Evolutionary conservation across 2,797 vertebrate genomes (phyloP).

Genomic region (Clarias platycephalus): DNA sequence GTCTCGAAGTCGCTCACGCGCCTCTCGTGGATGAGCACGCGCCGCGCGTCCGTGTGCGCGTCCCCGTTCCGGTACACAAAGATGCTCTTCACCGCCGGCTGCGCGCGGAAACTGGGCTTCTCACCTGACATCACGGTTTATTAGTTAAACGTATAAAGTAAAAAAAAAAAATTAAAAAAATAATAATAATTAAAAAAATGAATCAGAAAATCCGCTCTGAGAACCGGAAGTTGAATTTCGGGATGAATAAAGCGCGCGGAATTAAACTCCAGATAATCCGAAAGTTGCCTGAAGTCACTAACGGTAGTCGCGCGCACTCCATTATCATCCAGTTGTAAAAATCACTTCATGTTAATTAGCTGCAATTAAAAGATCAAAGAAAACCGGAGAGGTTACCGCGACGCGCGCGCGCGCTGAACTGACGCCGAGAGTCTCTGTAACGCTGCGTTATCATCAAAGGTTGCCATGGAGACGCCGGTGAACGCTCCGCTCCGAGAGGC

Average conservation of each 20-base stretch:
- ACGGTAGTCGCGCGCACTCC: neutral
- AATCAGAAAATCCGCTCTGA: neutral
- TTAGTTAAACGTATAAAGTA: too few species aligned
- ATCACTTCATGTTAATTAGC: neutral
- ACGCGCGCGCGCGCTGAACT: neutral
- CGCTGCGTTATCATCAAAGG: neutral
- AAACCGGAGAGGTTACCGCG: neutral
- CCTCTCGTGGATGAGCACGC: slow-evolving; percentile 89
- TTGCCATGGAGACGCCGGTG: neutral
- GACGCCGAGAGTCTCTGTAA: neutral
- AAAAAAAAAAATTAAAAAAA: too few species aligned
- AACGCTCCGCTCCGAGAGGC: too few species aligned
- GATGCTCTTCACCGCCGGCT: slow-evolving; percentile 90
- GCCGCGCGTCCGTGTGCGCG: slow-evolving; percentile 86
- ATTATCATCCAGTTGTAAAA: neutral
- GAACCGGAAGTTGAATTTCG: neutral
- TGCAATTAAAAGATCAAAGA: neutral
- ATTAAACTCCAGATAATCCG: neutral
- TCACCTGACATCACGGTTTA: slow-evolving; percentile 45
- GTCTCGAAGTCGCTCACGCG: slow-evolving; percentile 88
- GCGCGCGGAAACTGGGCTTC: slow-evolving; percentile 80
- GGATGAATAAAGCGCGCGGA: neutral
- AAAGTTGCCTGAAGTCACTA: too few species aligned
- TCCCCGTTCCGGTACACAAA: slow-evolving; percentile 93
- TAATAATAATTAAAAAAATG: neutral